Base-by-base conservation (phyloP, 92 coral and sea anemone species). In the Virgularia gustaviana region DNA sequence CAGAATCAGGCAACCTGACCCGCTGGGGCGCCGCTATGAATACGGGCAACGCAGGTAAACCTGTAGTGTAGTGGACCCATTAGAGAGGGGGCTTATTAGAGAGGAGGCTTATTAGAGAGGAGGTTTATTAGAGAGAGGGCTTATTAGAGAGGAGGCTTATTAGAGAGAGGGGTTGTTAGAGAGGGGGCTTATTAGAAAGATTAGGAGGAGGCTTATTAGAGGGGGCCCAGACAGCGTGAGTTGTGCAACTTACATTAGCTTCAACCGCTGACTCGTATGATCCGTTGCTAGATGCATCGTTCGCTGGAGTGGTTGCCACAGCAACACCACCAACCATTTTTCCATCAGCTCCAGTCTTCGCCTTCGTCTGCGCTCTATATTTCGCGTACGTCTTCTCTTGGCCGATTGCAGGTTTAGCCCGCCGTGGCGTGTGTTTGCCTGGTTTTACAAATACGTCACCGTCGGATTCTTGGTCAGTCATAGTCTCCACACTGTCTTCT, bases 271-370 rank as follows among this genome's bases (percentile, higher is more conserved):
- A 39, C 49, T 64, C 79, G 6, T 87, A 58, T 31, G 99, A 94
- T 38, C 85, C 71, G 39, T 85, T 57, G 72, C 96, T 94, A 20
- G 96, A 86, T 31, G 74, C 78, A 2, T 79, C 79, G 55, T 87
- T 89, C 34, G 75, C 87, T 24, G 79, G 53, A 20, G 88, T 9
- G 27, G 86, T 84, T 60, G 86, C 88, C 33, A 92, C 79, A 79
- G 96, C 95, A 34, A 94, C 99, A n/a, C 99, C 96, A 43, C 92
- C 95, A 16, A 94, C 95, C 49, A 89, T 94, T 83, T 85, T 87
- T 23, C 88, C 87, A 75, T 94, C 99, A 18, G 99, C 79, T 39
- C 72, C 83, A 0, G 90, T 81, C 63, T 89, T 89, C 38, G 90
- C 75, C 47, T 83, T 88, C 43, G 81, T 83, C 66, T 81, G 87